Percentiles rank a stretch among this genome's conserved stretches.
Evolutionary conservation across 2,113 vertebrate species (phyloP).

Genomic region (Anhinga rufa): DNA sequence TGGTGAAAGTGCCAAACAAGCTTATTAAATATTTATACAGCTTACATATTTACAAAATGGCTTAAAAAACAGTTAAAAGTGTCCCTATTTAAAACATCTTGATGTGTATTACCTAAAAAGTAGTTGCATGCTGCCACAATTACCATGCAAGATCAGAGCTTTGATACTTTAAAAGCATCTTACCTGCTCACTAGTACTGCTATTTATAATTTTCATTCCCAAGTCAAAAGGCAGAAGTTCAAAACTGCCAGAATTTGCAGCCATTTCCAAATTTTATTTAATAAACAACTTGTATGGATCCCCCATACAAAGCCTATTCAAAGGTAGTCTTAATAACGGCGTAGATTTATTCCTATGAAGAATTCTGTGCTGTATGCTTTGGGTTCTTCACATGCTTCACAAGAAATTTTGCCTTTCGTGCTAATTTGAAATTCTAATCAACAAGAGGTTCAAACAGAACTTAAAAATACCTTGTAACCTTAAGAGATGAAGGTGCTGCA

Average conservation of each 20-base stretch:
- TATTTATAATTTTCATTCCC: not conserved
- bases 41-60: not conserved
- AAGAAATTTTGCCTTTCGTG: not conserved
- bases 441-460: not conserved
- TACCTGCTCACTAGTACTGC: not conserved
- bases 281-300: not conserved
- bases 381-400: not conserved
- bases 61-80: not conserved
- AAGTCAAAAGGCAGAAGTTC: not conserved
- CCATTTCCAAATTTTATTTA: not conserved
- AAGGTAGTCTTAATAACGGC: not conserved
- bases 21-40: not conserved
- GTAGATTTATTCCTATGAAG: not conserved
- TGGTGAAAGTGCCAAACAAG: not conserved
- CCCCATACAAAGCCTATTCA: not conserved
- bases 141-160: not conserved
- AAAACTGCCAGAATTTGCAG: not conserved
- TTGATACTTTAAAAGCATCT: not conserved
- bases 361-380: not conserved
- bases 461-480: slow-evolving; percentile 7
- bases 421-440: slow-evolving; percentile 46
- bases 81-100: not conserved
- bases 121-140: not conserved
- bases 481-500: not conserved
- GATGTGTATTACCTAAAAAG: not conserved